phyloP scores from a whole-genome alignment of 2,113 vertebrate genomes.

The Hippocampus guttulatus region DNA sequence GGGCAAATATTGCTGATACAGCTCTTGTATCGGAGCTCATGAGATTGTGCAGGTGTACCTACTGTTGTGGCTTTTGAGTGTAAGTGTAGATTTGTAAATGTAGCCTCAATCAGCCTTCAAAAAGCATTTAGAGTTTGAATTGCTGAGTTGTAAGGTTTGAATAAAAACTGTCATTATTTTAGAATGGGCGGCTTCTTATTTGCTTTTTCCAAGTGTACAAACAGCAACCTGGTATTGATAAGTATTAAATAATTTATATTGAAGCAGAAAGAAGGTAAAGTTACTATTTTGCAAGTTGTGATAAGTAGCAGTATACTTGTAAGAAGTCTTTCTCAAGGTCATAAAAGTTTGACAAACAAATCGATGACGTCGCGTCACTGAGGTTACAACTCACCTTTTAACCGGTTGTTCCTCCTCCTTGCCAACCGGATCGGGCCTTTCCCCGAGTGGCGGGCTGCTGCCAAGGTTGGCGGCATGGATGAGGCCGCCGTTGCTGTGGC shows the following conservation, averaged over 20 bases:
- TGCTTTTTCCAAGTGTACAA: not conserved
- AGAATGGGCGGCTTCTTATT: not conserved
- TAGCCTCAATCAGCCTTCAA: not conserved
- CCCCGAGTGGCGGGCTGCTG: constrained; percentile 69
- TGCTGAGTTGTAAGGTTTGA: not conserved
- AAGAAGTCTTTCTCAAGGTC: no score
- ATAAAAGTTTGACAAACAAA: not conserved
- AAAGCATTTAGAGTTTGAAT: not conserved
- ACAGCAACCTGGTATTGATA: not conserved
- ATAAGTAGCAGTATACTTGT: no score
- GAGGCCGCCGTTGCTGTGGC: constrained; percentile 61
- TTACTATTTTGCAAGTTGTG: not conserved
- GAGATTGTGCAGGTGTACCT: constrained; percentile 1
- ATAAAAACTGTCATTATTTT: not conserved
- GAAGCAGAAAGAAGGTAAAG: no score
- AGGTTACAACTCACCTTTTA: constrained; percentile 72
- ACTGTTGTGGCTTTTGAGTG: not conserved
- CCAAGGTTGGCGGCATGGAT: constrained; percentile 22
- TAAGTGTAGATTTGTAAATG: not conserved
- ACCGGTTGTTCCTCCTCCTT: constrained; percentile 76
- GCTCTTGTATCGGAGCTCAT: not conserved
- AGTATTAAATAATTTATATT: no score
- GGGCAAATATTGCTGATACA: not conserved
- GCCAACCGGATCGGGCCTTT: constrained; percentile 74
- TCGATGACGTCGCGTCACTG: not conserved